These are phyloP conservation scores for Cuniculus paca DNA, from an alignment of 2,797 vertebrate species.

Conservation along the genomic window DNA sequence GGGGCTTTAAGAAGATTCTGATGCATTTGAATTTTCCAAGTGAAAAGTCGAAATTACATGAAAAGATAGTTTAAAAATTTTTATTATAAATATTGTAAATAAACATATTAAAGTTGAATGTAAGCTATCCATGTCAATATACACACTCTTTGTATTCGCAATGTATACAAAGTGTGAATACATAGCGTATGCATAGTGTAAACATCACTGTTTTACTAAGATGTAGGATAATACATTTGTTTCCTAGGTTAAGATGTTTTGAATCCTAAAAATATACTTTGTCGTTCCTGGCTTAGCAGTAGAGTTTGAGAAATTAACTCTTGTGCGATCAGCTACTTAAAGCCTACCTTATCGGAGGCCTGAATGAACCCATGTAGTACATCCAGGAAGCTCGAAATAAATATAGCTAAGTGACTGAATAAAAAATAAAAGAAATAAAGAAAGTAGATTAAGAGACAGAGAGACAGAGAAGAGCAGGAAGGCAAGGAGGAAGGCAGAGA, in stretches of 20 bases:
- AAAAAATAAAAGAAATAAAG: neutral
- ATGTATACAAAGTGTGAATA: neutral
- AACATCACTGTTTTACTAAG: conserved; percentile 4
- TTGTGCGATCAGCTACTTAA: neutral
- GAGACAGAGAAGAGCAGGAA: neutral
- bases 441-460: neutral
- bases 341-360: neutral
- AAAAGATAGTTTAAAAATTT: neutral
- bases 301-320: neutral
- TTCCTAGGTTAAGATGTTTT: neutral
- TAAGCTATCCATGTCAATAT: neutral
- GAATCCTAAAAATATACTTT: conserved; percentile 38
- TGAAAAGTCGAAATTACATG: neutral
- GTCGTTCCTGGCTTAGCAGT: neutral
- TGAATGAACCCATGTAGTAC: neutral
- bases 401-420: neutral
- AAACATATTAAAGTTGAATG: neutral
- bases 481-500: neutral
- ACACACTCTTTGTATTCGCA: neutral
- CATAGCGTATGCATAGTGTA: too few species aligned
- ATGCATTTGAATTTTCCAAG: conserved; percentile 30
- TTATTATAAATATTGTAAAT: neutral
- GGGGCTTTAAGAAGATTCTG: neutral
- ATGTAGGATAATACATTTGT: neutral
- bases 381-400: neutral